A percentile compares a stretch with the other conserved stretches of the same genome.
These are phyloP conservation scores for Leucosticte australis DNA, from an alignment of 2,113 vertebrate species.

Conservation along the genomic window DNA sequence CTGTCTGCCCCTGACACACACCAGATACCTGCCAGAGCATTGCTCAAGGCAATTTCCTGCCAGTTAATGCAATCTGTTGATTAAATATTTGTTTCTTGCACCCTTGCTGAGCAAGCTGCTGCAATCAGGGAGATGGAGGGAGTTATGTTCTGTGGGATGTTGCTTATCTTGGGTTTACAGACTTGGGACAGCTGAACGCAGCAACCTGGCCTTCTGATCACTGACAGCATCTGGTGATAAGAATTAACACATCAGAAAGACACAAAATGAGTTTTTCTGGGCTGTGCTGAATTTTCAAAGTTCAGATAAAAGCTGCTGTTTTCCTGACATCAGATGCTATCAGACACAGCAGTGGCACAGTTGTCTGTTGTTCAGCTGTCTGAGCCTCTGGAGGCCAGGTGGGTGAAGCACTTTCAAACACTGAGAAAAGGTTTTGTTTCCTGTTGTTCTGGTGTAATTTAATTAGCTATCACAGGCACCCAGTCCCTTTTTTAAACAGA, in stretches of 20 bases:
- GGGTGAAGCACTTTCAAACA: neutral
- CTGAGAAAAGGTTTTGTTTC: neutral
- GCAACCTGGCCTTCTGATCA: neutral
- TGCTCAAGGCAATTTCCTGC: slow-evolving; percentile 63
- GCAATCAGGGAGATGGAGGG: slow-evolving; percentile 31
- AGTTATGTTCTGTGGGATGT: neutral
- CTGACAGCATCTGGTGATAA: neutral
- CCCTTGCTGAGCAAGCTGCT: slow-evolving; percentile 54
- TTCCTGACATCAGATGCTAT: neutral
- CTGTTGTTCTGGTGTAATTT: neutral
- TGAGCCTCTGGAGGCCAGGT: neutral
- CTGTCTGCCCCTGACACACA: neutral
- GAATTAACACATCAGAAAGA: slow-evolving; percentile 22
- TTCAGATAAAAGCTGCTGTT: neutral
- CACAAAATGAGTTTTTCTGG: neutral
- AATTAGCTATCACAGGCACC: neutral
- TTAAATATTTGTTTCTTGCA: slow-evolving; percentile 62
- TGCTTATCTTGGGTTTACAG: neutral
- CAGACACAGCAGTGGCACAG: neutral
- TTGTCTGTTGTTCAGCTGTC: neutral
- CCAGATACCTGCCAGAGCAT: slow-evolving; percentile 57
- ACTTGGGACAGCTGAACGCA: neutral
- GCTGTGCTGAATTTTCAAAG: neutral
- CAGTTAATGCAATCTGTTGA: slow-evolving; percentile 44
- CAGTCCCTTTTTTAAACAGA: neutral